phyloP scores from a whole-genome alignment of 1,140 invertebrate genomes.

The Sitobion miscanthi region DNA sequence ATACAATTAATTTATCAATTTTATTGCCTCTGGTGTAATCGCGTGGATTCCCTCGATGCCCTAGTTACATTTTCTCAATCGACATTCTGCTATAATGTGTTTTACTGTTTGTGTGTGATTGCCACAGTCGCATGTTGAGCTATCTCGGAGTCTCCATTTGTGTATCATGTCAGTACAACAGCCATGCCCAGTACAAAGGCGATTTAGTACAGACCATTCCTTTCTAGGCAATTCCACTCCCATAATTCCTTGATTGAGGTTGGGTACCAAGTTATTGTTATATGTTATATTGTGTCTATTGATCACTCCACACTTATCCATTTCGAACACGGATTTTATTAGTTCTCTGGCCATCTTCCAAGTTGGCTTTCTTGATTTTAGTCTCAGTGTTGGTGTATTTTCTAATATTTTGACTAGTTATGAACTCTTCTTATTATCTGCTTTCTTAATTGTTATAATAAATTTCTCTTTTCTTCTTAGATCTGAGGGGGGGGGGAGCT shows the following conservation, averaged over 20 bases:
- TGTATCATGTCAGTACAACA: too few relatives aligned
- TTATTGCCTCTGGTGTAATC: too few relatives aligned
- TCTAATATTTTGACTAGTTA: not conserved
- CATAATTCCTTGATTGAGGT: not conserved
- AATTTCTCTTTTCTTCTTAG: not conserved
- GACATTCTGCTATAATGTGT: too few relatives aligned
- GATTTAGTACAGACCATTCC: too few relatives aligned
- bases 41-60: too few relatives aligned
- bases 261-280: not conserved
- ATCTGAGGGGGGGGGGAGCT: not conserved
- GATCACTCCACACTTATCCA: not conserved
- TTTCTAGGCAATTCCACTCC: too few relatives aligned
- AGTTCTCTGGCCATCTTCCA: constrained; percentile 7
- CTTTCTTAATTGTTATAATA: not conserved
- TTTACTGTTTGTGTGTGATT: too few relatives aligned
- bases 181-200: too few relatives aligned
- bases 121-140: too few relatives aligned
- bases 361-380: not conserved
- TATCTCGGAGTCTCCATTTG: too few relatives aligned
- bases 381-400: not conserved
- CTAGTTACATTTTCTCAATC: too few relatives aligned
- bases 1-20: too few relatives aligned
- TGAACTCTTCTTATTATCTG: not conserved
- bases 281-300: not conserved
- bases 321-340: not conserved